These are phyloP conservation scores for Araneus ventricosus DNA, from an alignment of 1,140 invertebrate species.

Conservation along the genomic window DNA sequence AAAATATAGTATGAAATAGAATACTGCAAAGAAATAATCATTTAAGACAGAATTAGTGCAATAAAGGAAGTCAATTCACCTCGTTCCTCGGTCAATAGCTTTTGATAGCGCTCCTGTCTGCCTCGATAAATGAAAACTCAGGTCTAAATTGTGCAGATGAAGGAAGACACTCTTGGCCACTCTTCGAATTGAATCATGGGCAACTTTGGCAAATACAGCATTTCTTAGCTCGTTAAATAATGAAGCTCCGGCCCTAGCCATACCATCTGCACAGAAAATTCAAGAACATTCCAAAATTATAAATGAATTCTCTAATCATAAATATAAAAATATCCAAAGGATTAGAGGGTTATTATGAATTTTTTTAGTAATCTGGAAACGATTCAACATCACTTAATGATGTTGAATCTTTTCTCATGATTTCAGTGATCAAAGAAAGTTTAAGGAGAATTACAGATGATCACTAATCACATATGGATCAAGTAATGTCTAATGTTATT, in stretches of 20 bases:
- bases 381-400: background rate
- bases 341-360: background rate
- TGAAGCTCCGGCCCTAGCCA: slow-evolving; percentile 92
- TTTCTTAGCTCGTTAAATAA: slow-evolving; percentile 98
- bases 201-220: slow-evolving; percentile 99
- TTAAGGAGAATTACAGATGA: too few species aligned
- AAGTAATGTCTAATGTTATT: too few species aligned
- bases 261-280: slow-evolving; percentile 88
- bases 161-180: slow-evolving; percentile 97
- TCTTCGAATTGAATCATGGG: slow-evolving; percentile 96
- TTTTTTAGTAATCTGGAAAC: background rate
- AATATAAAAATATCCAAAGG: slow-evolving; percentile 8
- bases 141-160: slow-evolving; percentile 97
- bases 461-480: too few species aligned
- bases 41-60: too few species aligned
- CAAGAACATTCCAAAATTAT: too few species aligned
- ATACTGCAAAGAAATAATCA: too few species aligned
- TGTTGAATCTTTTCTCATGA: too few species aligned
- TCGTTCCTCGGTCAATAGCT: slow-evolving; percentile 84
- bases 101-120: slow-evolving; percentile 95
- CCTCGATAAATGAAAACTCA: slow-evolving; percentile 94
- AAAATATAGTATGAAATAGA: too few species aligned
- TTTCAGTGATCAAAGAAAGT: too few species aligned
- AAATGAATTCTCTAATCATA: background rate
- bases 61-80: slow-evolving; percentile 76